These are phyloP conservation scores for Trissonchulus latispiculum DNA, from an alignment of 2,888 invertebrate species.

Conservation along the genomic window DNA sequence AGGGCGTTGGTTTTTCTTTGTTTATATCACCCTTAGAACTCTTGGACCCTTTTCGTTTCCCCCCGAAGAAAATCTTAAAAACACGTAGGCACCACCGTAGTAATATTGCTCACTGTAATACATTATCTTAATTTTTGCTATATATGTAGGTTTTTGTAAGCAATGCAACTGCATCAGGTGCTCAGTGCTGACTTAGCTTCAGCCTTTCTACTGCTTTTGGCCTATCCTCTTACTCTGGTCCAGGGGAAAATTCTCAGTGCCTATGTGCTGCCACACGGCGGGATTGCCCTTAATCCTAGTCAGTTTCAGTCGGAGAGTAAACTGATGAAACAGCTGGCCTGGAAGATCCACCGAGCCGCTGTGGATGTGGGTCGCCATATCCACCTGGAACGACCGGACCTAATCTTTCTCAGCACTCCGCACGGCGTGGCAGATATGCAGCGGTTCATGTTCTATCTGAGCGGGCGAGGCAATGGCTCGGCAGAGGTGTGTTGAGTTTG, in stretches of 20 bases:
- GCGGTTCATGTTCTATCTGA: slow-evolving; percentile 24
- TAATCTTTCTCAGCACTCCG: slow-evolving; percentile 27
- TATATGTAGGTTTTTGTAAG: too few species aligned
- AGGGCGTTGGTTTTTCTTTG: too few species aligned
- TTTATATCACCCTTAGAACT: too few species aligned
- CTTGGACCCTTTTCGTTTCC: too few species aligned
- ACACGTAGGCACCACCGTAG: too few species aligned
- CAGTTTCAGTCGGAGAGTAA: slow-evolving; percentile 22
- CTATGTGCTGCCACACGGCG: slow-evolving; percentile 26
- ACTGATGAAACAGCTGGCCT: slow-evolving; percentile 22
- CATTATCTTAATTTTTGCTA: too few species aligned
- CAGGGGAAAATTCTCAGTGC: slow-evolving; percentile 24
- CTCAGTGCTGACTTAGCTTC: too few species aligned
- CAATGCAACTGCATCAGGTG: too few species aligned
- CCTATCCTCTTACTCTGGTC: too few species aligned
- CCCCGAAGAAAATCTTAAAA: too few species aligned
- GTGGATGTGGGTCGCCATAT: slow-evolving; percentile 25
- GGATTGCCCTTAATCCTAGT: slow-evolving; percentile 27
- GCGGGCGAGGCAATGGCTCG: slow-evolving; percentile 21
- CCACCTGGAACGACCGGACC: slow-evolving; percentile 21
- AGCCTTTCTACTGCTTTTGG: too few species aligned
- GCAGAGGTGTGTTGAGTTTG: slow-evolving; percentile 24
- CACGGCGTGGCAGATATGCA: slow-evolving; percentile 27
- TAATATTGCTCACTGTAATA: too few species aligned
- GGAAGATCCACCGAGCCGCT: slow-evolving; percentile 24